Conservation (phyloP, 2,113 vertebrate genomes). For the Grantiella picta region DNA sequence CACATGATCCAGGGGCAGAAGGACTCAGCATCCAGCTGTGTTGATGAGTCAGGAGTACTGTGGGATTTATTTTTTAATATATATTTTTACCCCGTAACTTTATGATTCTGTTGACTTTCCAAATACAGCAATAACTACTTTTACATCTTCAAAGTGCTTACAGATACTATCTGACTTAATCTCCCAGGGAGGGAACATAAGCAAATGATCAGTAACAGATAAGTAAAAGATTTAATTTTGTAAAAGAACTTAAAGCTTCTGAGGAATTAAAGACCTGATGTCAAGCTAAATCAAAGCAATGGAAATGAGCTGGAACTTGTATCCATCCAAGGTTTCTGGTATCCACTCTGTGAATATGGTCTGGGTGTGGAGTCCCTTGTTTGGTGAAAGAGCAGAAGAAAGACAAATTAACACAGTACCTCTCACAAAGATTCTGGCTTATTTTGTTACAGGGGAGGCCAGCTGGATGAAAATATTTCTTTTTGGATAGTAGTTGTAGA, state of each 20-base stretch:
- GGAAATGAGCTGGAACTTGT: neutral
- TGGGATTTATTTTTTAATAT: neutral
- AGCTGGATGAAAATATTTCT: constrained; percentile 31
- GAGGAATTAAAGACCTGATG: neutral
- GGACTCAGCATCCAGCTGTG: neutral
- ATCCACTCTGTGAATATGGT: neutral
- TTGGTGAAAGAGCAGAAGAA: neutral
- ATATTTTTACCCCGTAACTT: neutral
- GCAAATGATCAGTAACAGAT: neutral
- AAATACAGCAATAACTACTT: neutral
- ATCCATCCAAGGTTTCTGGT: neutral
- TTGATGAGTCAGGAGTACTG: neutral
- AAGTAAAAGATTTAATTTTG: neutral
- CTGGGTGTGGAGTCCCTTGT: neutral
- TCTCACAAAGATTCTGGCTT: constrained; percentile 3
- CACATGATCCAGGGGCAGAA: neutral
- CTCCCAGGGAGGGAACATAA: neutral
- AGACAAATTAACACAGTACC: neutral
- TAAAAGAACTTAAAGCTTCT: neutral
- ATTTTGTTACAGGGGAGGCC: neutral
- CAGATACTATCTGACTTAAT: neutral
- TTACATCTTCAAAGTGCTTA: neutral
- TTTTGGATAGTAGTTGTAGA: neutral
- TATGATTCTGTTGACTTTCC: neutral
- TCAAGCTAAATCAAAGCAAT: constrained; percentile 5